Base-by-base conservation (phyloP, 2,797 vertebrate genomes). In the Novumbra hubbsi region DNA sequence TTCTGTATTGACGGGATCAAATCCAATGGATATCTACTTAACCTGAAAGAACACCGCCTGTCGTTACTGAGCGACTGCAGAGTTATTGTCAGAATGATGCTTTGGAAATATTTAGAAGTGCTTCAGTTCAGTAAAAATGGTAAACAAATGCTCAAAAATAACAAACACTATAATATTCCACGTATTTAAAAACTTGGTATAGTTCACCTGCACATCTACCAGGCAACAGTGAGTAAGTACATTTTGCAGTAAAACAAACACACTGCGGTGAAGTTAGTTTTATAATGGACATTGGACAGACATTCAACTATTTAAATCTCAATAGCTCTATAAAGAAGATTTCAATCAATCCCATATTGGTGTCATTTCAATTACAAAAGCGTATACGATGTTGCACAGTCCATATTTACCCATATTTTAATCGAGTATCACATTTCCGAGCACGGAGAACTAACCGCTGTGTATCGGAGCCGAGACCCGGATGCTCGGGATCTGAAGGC, bases 221-320 rank as follows among this genome's bases (percentile, higher is more conserved):
- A 24, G 21, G 21, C 9, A 11, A 21, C 55, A 21, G 8, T 21
- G 50, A 21, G 50, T 19, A 21, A 57, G 55, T 24, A 11, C 21
- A 57, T 11, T 57, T 57, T 57, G 50, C 55, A 57, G n/a, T 57
- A 21, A 57, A 57, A 57, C 55, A 57, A 57, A n/a, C n/a, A n/a
- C n/a, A n/a, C n/a, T n/a, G n/a, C n/a, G n/a, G n/a, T n/a, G n/a
- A n/a, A n/a, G n/a, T n/a, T n/a, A n/a, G n/a, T n/a, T n/a, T n/a
- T n/a, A n/a, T n/a, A n/a, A n/a, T n/a, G n/a, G n/a, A n/a, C n/a
- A n/a, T n/a, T n/a, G n/a, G n/a, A n/a, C n/a, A n/a, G n/a, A n/a
- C n/a, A n/a, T n/a, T n/a, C n/a, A n/a, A n/a, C n/a, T n/a, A n/a
- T n/a, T n/a, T n/a, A n/a, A n/a, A n/a, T n/a, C n/a, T n/a, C n/a